Evolutionary conservation across 1,140 invertebrate genomes (phyloP).

Genomic region (Camponotus floridanus): DNA sequence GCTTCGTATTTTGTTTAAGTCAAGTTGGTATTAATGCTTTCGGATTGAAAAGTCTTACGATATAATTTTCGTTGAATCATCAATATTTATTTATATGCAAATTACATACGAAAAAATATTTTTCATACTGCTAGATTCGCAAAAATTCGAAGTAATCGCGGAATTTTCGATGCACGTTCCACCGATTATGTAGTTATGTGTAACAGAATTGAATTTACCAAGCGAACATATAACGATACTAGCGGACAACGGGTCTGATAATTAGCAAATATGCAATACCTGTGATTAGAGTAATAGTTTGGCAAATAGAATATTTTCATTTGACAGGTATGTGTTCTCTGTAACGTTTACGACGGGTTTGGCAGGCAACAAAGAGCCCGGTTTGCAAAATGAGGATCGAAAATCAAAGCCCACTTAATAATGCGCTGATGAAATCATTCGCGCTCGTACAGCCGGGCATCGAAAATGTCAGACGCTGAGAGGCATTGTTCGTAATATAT

Average conservation of each 20-base stretch:
- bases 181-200: slow-evolving; percentile 12
- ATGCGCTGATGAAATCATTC: slow-evolving; percentile 77
- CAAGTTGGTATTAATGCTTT: slow-evolving; percentile 37
- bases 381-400: slow-evolving; percentile 76
- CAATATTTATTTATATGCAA: too few species aligned
- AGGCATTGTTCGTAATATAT: slow-evolving; percentile 73
- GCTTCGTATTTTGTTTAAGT: slow-evolving; percentile 50
- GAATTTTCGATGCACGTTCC: slow-evolving; percentile 19
- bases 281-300: slow-evolving; percentile 75
- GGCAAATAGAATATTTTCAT: slow-evolving; percentile 76
- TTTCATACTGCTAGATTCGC: neutral
- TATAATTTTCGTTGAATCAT: neutral
- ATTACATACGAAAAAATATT: neutral
- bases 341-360: slow-evolving; percentile 48
- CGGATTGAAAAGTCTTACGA: neutral
- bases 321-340: slow-evolving; percentile 74
- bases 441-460: slow-evolving; percentile 68
- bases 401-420: slow-evolving; percentile 80
- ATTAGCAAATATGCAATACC: slow-evolving; percentile 75
- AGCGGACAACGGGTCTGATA: slow-evolving; percentile 49
- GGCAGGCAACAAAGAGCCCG: slow-evolving; percentile 72
- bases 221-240: slow-evolving; percentile 55
- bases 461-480: slow-evolving; percentile 76
- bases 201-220: slow-evolving; percentile 60
- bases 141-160: slow-evolving; percentile 10